Conservation (phyloP, 2,888 invertebrate genomes). For the Harpagoxenus sublaevis region DNA sequence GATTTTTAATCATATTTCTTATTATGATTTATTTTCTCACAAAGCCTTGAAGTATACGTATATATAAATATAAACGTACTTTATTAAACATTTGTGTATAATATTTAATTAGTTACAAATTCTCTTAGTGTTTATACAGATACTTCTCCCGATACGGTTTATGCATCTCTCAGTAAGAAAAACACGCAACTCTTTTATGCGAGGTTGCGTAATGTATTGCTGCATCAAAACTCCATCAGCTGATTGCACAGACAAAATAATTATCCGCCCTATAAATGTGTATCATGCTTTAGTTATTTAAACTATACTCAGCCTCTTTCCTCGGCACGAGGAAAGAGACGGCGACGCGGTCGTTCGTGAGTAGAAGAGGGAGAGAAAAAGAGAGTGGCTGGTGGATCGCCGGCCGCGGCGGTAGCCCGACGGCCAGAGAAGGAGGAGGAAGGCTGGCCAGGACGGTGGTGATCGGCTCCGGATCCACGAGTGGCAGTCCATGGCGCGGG, state of each 20-base stretch:
- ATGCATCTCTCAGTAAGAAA: neutral
- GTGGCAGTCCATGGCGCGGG: conserved; percentile 76
- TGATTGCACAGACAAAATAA: conserved; percentile 41
- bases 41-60: neutral
- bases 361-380: conserved; percentile 57
- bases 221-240: conserved; percentile 26
- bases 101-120: neutral
- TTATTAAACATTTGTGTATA: neutral
- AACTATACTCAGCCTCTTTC: conserved; percentile 27
- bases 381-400: conserved; percentile 66
- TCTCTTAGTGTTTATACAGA: neutral
- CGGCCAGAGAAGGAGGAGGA: conserved; percentile 75
- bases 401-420: conserved; percentile 64
- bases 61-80: neutral
- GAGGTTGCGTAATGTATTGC: conserved; percentile 16
- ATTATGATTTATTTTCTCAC: neutral
- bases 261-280: conserved; percentile 21
- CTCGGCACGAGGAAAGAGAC: conserved; percentile 32
- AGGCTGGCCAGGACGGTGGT: conserved; percentile 75
- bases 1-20: neutral
- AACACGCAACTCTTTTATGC: neutral
- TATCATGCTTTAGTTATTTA: conserved; percentile 21
- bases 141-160: neutral
- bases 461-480: conserved; percentile 78
- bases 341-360: conserved; percentile 33